A percentile compares a stretch with the other conserved stretches of the same genome.
Evolutionary conservation across 1,140 invertebrate species (phyloP).

Genomic region (Ceratina japonica): DNA sequence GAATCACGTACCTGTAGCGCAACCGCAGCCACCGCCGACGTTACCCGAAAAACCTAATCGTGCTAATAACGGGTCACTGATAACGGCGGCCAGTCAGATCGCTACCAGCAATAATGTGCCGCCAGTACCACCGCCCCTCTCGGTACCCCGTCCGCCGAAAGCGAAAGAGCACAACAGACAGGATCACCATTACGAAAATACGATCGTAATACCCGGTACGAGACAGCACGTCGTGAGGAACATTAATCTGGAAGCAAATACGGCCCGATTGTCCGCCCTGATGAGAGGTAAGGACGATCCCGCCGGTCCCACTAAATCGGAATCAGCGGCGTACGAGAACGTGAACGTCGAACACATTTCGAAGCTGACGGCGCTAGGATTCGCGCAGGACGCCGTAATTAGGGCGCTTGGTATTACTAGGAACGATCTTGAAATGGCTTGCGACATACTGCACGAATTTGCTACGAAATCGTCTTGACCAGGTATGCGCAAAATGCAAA

Average conservation of each 20-base stretch:
- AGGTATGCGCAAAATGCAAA: constrained; percentile 63
- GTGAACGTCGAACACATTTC: constrained; percentile 95
- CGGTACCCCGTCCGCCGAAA: constrained; percentile 73
- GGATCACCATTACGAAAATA: constrained; percentile 82
- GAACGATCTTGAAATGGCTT: constrained; percentile 96
- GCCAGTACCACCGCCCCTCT: constrained; percentile 74
- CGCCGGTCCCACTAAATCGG: constrained; percentile 64
- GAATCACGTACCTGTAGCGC: constrained; percentile 32
- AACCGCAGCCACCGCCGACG: constrained; percentile 64
- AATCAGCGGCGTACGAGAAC: constrained; percentile 87
- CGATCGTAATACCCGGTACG: constrained; percentile 81
- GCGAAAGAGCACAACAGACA: constrained; percentile 70
- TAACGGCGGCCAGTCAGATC: constrained; percentile 50
- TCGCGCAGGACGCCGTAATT: constrained; percentile 93
- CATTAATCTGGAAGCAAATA: constrained; percentile 73
- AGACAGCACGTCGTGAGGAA: constrained; percentile 77
- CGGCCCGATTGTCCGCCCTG: constrained; percentile 71
- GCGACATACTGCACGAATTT: constrained; percentile 96
- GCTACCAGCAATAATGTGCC: constrained; percentile 61
- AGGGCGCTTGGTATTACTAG: constrained; percentile 93
- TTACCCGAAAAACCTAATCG: constrained; percentile 72
- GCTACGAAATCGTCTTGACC: constrained; percentile 83
- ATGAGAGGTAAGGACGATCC: constrained; percentile 75
- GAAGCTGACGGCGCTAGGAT: constrained; percentile 91
- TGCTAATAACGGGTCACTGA: constrained; percentile 34